These are phyloP conservation scores for Onthophagus sagittarius DNA, from an alignment of 2,888 invertebrate genomes.

Conservation along the genomic window DNA sequence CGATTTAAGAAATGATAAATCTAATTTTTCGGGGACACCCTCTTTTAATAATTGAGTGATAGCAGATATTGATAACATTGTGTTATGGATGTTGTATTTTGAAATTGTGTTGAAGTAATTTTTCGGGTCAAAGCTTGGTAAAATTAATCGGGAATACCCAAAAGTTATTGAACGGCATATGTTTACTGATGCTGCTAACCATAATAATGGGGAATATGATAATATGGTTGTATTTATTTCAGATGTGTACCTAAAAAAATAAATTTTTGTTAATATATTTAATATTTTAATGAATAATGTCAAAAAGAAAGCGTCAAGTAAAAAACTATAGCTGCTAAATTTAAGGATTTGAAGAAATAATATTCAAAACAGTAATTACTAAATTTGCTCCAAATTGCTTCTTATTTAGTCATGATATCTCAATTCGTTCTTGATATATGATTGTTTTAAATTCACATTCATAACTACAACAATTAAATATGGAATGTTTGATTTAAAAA, in stretches of 20 bases:
- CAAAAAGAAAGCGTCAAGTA: too few species aligned
- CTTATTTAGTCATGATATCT: too few species aligned
- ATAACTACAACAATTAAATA: too few species aligned
- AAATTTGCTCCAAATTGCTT: too few species aligned
- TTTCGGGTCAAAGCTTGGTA: not conserved
- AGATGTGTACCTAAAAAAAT: not conserved
- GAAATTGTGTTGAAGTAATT: not conserved
- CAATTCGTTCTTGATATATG: too few species aligned
- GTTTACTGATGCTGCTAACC: not conserved
- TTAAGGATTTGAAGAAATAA: too few species aligned
- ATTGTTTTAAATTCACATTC: too few species aligned
- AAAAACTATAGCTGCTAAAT: too few species aligned
- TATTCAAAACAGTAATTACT: too few species aligned
- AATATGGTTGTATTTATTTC: not conserved
- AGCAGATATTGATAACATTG: not conserved
- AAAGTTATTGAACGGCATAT: not conserved
- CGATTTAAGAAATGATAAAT: not conserved
- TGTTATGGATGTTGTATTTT: not conserved
- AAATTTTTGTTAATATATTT: too few species aligned
- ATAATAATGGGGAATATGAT: not conserved
- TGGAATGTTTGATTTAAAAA: too few species aligned
- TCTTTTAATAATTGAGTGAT: not conserved
- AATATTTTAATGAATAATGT: too few species aligned
- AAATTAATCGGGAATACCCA: not conserved
- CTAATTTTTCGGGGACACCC: not conserved